Base-by-base conservation (phyloP, 2,888 invertebrate genomes). In the Orchestes rusci region DNA sequence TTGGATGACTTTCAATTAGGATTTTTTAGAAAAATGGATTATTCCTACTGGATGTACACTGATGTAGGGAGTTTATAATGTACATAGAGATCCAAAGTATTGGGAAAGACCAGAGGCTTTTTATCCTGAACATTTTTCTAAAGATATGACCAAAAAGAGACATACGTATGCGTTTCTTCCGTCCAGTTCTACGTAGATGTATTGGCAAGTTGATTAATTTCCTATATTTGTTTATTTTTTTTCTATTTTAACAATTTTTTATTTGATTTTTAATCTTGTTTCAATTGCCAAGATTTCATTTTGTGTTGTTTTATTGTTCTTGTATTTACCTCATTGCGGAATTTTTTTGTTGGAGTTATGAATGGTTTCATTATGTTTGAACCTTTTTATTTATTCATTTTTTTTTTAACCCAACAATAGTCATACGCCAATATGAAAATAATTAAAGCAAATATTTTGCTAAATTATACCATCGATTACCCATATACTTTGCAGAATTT, bases 41-140 rank as follows among this genome's bases (percentile, higher is more conserved):
- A 51, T 59, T 35, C 59, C 59, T 1, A 45, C 47, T 38, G 53
- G 50, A 5, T 50, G 51, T 16, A 51, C 56, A 5, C 43, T 60
- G 10, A 23, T 53, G 4, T 31, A 59, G 3, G 42, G 53, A 4
- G 52, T 59, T 19, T 52, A 50, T 35, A 46, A 52, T 27, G 39
- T 61, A 2, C 61, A 62, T 27, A 46, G 56, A 33, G 50, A 56
- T 50, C 45, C 55, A 2, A 39, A 48, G 1, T 45, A 55, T 33
- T 61, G 60, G 60, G 53, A 57, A 31, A 57, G 50, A 31, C 60
- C 59, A 1, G 39, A 54, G 4, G 55, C 59, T 42, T 61, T 58
- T 38, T 56, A 58, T 46, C 60, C 61, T 7, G 56, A 61, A 32
- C 60, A 61, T 48, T 61, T 61, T 50, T 13, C 50, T 16, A 53